Percentiles rank a stretch among this genome's conserved stretches.
phyloP scores from a whole-genome alignment of 2,797 vertebrate genomes.

The Chromis chromis region DNA sequence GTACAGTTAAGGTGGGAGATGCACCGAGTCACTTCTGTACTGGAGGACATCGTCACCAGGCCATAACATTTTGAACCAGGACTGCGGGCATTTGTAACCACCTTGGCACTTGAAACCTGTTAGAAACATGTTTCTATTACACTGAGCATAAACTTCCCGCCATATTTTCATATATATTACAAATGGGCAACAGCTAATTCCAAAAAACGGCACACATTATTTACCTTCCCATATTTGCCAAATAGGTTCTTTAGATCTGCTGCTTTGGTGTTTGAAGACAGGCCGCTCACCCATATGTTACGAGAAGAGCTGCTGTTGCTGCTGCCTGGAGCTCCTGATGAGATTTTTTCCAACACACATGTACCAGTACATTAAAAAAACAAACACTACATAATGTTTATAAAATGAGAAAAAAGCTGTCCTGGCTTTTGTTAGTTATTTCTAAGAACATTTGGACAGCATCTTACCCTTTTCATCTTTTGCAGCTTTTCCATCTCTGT shows the following conservation, averaged over 20 bases:
- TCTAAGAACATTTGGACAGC: neutral
- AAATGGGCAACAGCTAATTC: neutral
- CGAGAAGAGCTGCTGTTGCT: constrained; percentile 91
- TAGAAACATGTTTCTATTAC: neutral
- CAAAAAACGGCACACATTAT: rapidly evolving
- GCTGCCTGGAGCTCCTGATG: constrained; percentile 82
- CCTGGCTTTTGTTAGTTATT: neutral
- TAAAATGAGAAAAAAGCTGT: neutral
- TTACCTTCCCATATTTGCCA: constrained; percentile 99
- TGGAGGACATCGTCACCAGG: constrained; percentile 96
- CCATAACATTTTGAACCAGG: constrained; percentile 98
- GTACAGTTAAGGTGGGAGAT: constrained; percentile 95
- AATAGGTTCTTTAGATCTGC: constrained; percentile 99
- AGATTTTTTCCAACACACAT: constrained; percentile 9
- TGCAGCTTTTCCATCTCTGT: constrained; percentile 93
- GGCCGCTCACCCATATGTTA: constrained; percentile 98
- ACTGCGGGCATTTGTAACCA: constrained; percentile 97
- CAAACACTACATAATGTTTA: neutral
- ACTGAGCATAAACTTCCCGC: neutral
- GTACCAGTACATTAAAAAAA: neutral
- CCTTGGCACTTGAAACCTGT: constrained; percentile 97
- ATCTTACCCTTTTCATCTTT: constrained; percentile 97
- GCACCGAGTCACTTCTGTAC: constrained; percentile 92
- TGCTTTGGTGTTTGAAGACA: constrained; percentile 98
- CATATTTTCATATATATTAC: neutral